phyloP scores from a whole-genome alignment of 2,113 vertebrate species.

The Stigmatopora argus region DNA sequence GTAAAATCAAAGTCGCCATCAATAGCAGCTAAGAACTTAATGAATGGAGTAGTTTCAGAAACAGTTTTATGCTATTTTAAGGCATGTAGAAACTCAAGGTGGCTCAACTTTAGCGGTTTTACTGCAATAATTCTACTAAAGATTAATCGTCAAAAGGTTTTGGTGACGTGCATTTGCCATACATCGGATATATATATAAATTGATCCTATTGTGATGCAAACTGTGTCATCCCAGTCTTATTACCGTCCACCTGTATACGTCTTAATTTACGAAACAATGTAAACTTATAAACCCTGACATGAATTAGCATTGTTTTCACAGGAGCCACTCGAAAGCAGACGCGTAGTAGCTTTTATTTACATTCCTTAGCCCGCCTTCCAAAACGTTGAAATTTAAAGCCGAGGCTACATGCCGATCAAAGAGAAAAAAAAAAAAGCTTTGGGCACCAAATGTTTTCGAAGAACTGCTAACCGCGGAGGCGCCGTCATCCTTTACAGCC shows the following conservation, averaged over 20 bases:
- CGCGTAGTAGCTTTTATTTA: slow-evolving; percentile 17
- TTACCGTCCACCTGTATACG: slow-evolving; percentile 23
- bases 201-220: slow-evolving; percentile 24
- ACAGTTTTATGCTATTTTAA: too few relatives aligned
- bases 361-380: slow-evolving; percentile 14
- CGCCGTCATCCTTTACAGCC: slow-evolving; percentile 22
- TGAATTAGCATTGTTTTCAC: slow-evolving; percentile 48
- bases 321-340: slow-evolving; percentile 27
- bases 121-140: background rate
- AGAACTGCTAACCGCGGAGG: slow-evolving; percentile 27
- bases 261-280: slow-evolving; percentile 32
- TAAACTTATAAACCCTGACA: slow-evolving; percentile 46
- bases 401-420: slow-evolving; percentile 13
- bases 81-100: too few relatives aligned
- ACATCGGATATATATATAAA: too few relatives aligned
- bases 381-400: slow-evolving; percentile 24
- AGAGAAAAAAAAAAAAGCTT: slow-evolving; percentile 18
- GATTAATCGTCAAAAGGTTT: too few relatives aligned
- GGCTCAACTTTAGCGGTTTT: background rate
- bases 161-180: too few relatives aligned
- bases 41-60: too few relatives aligned
- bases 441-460: slow-evolving; percentile 15
- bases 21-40: too few relatives aligned
- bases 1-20: too few relatives aligned
- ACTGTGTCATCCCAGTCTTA: background rate